A percentile compares a stretch with the other conserved stretches of the same genome.
Evolutionary conservation across 2,797 vertebrate species (phyloP).

Genomic region (Amniataba percoides): DNA sequence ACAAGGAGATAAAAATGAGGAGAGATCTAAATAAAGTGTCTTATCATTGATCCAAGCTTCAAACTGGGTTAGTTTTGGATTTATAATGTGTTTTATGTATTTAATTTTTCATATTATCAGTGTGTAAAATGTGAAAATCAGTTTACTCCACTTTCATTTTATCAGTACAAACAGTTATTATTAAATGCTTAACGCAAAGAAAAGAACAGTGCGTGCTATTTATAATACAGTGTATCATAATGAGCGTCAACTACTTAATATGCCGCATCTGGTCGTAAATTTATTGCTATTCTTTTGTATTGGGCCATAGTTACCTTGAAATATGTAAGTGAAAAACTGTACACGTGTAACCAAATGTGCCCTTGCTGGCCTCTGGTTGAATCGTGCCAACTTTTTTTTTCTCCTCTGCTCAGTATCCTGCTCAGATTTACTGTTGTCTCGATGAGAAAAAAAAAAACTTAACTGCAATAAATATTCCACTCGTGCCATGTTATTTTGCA

Average conservation of each 20-base stretch:
- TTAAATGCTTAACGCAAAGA: constrained; percentile 4
- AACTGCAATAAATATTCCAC: constrained; percentile 28
- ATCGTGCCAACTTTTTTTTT: constrained; percentile 19
- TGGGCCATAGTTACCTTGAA: constrained; percentile 22
- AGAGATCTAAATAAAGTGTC: neutral
- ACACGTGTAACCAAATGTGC: constrained; percentile 43
- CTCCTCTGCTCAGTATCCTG: neutral
- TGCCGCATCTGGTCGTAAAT: constrained; percentile 32
- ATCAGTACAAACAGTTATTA: constrained; percentile 11
- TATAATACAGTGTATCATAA: constrained; percentile 16
- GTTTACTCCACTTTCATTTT: constrained; percentile 2
- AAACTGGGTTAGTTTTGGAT: constrained; percentile 6
- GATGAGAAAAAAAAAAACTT: constrained; percentile 2
- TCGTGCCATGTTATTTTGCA: constrained; percentile 39
- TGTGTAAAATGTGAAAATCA: constrained; percentile 3
- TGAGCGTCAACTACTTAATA: constrained; percentile 26
- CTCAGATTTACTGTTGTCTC: constrained; percentile 20
- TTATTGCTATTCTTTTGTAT: constrained; percentile 27
- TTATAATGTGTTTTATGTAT: neutral
- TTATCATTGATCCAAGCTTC: constrained; percentile 5
- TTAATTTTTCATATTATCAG: constrained; percentile 1
- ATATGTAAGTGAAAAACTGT: constrained; percentile 34
- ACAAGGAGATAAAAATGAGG: constrained; percentile 10
- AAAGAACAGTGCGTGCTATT: constrained; percentile 11
- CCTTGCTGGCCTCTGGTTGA: constrained; percentile 16